phyloP scores from a whole-genome alignment of 2,797 vertebrate genomes.

The Myotis planiceps region DNA sequence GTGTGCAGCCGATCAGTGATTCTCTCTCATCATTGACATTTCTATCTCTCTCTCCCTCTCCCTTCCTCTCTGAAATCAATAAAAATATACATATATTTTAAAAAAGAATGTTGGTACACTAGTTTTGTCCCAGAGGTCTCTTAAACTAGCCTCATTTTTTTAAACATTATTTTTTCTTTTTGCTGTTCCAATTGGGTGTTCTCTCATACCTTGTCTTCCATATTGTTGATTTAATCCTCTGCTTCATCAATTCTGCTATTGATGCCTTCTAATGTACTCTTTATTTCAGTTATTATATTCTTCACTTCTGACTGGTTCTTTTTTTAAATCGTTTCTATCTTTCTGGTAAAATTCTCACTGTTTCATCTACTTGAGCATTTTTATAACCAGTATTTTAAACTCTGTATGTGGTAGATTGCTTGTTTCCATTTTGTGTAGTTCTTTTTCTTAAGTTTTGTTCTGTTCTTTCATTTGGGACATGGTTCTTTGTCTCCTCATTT shows the following conservation, averaged over 20 bases:
- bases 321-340: not conserved
- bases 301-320: not conserved
- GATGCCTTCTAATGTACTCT: not conserved
- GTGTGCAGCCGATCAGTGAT: not conserved
- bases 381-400: not conserved
- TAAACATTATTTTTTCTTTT: not conserved
- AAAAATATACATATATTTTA: too few species aligned
- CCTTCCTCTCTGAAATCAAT: not conserved
- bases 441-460: not conserved
- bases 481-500: not conserved
- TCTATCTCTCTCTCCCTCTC: not conserved
- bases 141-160: not conserved
- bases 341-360: not conserved
- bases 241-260: not conserved
- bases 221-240: not conserved
- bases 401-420: not conserved
- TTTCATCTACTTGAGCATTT: not conserved
- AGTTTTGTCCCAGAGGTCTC: not conserved
- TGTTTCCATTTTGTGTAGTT: not conserved
- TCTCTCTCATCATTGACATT: not conserved
- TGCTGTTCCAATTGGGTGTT: not conserved
- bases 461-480: not conserved
- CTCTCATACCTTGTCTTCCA: not conserved
- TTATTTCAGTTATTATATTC: not conserved
- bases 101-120: not conserved